Base-by-base conservation (phyloP, 2,888 invertebrate genomes). In the Stenichneumon culpator region DNA sequence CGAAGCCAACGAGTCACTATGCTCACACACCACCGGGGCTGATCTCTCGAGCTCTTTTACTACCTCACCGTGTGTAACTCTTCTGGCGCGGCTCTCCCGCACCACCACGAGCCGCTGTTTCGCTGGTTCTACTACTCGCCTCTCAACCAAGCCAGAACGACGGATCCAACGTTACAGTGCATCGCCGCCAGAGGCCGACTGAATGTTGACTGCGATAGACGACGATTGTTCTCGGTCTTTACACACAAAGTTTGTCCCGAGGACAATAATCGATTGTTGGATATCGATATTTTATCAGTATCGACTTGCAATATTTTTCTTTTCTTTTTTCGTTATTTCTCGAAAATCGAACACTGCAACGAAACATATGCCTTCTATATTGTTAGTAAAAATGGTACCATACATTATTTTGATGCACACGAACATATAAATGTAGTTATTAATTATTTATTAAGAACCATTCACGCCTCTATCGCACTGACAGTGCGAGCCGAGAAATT, bases 101-200 rank as follows among this genome's bases (percentile, higher is more conserved):
- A 84, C 81, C 85, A 86, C 87, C 86, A 81, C 88, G 83, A 87
- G 88, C 72, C 69, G 74, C 77, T 82, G 72, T 81, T 75, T 57
- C 60, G 82, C 75, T 65, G 77, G 82, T 75, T 79, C 80, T 79
- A 69, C 83, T 79, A 52, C 70, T 70, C 68, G 65, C 81, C 73
- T 79, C 44, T 77, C 75, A 67, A 85, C 82, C 75, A 84, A 88
- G 83, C 88, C 87, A 88, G 72, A 78, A 80, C 82, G 54, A 70
- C 79, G 83, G 80, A 86, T 32, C 68, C 84, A 70, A 16, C 89
- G 87, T 87, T 92, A 92, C 91, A 92, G 92, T 92, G 91, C 92
- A 92, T 79, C 79, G 88, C 87, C 92, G 89, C 90, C 87, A 91
- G 92, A 89, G 90, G 90, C 79, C 89, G 86, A 79, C 86, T 86